phyloP scores from a whole-genome alignment of 2,797 vertebrate species.

The Siniperca scherzeri region DNA sequence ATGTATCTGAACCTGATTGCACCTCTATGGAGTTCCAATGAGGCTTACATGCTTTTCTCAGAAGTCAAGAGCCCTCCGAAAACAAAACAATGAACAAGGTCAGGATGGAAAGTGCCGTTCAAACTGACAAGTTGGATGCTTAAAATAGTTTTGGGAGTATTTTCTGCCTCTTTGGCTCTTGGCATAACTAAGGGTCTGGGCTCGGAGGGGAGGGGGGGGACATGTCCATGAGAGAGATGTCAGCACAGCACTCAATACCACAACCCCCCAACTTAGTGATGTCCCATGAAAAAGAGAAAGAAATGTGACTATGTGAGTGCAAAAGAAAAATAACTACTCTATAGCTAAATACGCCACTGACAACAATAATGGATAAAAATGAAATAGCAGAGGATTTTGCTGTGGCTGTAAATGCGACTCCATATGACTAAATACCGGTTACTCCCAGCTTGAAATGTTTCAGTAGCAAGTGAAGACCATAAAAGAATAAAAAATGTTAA shows the following conservation, averaged over 20 bases:
- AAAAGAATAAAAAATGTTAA: slow-evolving; percentile 74
- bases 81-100: slow-evolving; percentile 69
- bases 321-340: slow-evolving; percentile 60
- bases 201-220: background rate
- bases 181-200: slow-evolving; percentile 51
- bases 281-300: slow-evolving; percentile 58
- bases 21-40: slow-evolving; percentile 71
- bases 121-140: slow-evolving; percentile 64
- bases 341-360: slow-evolving; percentile 44
- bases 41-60: slow-evolving; percentile 65
- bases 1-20: slow-evolving; percentile 74
- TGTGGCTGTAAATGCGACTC: slow-evolving; percentile 47
- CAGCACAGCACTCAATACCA: slow-evolving; percentile 63
- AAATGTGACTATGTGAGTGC: slow-evolving; percentile 65
- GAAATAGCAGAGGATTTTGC: slow-evolving; percentile 25
- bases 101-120: slow-evolving; percentile 61
- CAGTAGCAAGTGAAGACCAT: slow-evolving; percentile 85
- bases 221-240: slow-evolving; percentile 53
- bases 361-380: slow-evolving; percentile 38
- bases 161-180: slow-evolving; percentile 69
- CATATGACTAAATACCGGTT: slow-evolving; percentile 13
- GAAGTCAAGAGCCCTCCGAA: slow-evolving; percentile 63
- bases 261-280: slow-evolving; percentile 50
- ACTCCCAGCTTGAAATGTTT: slow-evolving; percentile 75
- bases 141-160: slow-evolving; percentile 69